A percentile compares a stretch with the other conserved stretches of the same genome.
phyloP scores from a whole-genome alignment of 2,888 invertebrate genomes.

The Chloroclystis v-ata region DNA sequence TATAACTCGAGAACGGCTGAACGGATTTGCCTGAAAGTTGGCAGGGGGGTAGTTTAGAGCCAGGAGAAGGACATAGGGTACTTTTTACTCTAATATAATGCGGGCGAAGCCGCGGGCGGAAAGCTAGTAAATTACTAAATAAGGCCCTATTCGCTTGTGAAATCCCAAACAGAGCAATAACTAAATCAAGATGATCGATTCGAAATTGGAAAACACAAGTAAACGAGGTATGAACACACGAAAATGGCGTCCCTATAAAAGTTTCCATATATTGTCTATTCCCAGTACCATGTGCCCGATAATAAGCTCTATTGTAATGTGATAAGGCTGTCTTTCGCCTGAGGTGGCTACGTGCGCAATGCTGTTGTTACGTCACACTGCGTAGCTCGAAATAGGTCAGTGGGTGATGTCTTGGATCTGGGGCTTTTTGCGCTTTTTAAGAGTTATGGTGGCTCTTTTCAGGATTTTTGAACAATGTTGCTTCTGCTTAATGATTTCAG shows the following conservation, averaged over 20 bases:
- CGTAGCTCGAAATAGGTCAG: slow-evolving; percentile 55
- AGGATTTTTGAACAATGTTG: background rate
- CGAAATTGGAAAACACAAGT: background rate
- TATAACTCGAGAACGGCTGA: too few species aligned
- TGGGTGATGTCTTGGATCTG: slow-evolving; percentile 23
- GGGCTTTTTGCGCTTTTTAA: slow-evolving; percentile 1
- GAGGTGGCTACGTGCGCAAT: slow-evolving; percentile 47
- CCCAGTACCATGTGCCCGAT: background rate
- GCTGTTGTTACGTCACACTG: slow-evolving; percentile 63
- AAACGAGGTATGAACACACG: background rate
- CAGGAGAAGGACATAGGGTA: too few species aligned
- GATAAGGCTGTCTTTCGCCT: slow-evolving; percentile 37
- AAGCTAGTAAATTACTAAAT: too few species aligned
- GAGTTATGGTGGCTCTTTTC: background rate
- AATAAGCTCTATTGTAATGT: slow-evolving; percentile 19
- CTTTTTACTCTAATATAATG: too few species aligned
- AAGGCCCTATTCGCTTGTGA: too few species aligned
- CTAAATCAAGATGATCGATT: too few species aligned
- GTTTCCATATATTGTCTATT: slow-evolving; percentile 7
- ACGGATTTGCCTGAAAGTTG: too few species aligned
- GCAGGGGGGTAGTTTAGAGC: too few species aligned
- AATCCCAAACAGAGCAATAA: too few species aligned
- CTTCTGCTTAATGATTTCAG: too few species aligned
- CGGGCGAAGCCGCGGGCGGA: too few species aligned
- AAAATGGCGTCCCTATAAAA: too few species aligned